Evolutionary conservation across 2,113 vertebrate species (phyloP).

Genomic region (Carettochelys insculpta): DNA sequence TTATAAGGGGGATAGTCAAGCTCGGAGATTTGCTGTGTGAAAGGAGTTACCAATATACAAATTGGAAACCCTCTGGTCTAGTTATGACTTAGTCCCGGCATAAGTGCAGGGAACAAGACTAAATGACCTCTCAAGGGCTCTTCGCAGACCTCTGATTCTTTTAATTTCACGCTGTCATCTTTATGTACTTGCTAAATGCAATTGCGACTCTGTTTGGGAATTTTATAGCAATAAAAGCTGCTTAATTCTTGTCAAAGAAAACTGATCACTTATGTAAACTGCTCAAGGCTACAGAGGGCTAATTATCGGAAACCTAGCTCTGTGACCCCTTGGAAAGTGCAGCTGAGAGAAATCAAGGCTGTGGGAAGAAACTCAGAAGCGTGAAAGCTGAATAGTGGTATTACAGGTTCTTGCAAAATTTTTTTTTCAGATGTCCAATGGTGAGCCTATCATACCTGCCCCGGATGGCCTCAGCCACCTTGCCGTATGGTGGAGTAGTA

Average conservation of each 20-base stretch:
- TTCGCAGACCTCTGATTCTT: too few species aligned
- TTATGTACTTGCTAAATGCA: background rate
- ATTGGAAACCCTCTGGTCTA: too few species aligned
- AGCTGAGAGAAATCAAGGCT: background rate
- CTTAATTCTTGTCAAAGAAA: background rate
- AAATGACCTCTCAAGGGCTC: too few species aligned
- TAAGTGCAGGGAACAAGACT: too few species aligned
- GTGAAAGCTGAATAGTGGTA: rapidly evolving
- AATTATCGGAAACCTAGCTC: background rate
- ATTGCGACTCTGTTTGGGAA: background rate
- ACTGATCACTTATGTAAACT: background rate
- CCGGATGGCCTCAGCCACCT: conserved; percentile 80
- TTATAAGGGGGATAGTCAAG: too few species aligned
- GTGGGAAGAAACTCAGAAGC: background rate
- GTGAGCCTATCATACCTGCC: conserved; percentile 92
- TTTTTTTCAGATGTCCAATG: conserved; percentile 85
- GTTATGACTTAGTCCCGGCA: too few species aligned
- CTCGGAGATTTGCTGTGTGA: too few species aligned
- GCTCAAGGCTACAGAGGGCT: background rate
- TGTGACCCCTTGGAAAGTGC: background rate
- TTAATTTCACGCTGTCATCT: background rate
- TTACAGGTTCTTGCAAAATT: background rate
- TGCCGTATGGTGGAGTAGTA: conserved; percentile 89
- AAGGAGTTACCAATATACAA: too few species aligned
- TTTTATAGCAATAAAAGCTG: background rate